These are phyloP conservation scores for Metacarcinus magister DNA, from an alignment of 2,888 invertebrate genomes.

Conservation along the genomic window DNA sequence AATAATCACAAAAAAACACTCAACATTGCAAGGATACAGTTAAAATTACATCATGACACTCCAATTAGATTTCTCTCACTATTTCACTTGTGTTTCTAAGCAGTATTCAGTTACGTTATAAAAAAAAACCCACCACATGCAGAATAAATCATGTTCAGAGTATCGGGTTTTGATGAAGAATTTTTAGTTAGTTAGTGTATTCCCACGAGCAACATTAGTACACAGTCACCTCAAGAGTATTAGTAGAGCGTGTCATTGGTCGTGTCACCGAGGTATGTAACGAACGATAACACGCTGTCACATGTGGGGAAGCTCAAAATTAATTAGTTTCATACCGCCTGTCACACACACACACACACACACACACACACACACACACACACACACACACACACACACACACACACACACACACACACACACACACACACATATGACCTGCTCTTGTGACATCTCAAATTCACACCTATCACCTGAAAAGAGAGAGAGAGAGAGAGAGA, in stretches of 20 bases:
- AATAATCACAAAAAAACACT: too few species aligned
- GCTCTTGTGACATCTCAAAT: too few species aligned
- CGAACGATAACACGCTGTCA: neutral
- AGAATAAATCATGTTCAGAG: too few species aligned
- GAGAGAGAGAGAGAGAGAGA: too few species aligned
- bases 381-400: constrained; percentile 1
- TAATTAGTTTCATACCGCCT: neutral
- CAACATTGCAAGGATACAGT: too few species aligned
- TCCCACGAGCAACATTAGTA: neutral
- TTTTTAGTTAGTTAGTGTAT: neutral
- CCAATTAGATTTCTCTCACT: too few species aligned
- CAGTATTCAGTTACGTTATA: too few species aligned
- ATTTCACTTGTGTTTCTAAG: too few species aligned
- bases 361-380: constrained; percentile 30
- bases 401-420: neutral
- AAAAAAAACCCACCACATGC: too few species aligned
- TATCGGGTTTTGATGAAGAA: too few species aligned
- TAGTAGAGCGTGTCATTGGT: neutral
- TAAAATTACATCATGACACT: too few species aligned
- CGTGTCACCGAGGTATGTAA: neutral
- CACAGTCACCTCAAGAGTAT: neutral
- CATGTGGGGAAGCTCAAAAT: neutral
- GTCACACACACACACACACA: neutral
- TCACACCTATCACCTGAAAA: too few species aligned
- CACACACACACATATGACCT: neutral